phyloP scores from a whole-genome alignment of 1,140 invertebrate genomes.

The Myzus persicae region DNA sequence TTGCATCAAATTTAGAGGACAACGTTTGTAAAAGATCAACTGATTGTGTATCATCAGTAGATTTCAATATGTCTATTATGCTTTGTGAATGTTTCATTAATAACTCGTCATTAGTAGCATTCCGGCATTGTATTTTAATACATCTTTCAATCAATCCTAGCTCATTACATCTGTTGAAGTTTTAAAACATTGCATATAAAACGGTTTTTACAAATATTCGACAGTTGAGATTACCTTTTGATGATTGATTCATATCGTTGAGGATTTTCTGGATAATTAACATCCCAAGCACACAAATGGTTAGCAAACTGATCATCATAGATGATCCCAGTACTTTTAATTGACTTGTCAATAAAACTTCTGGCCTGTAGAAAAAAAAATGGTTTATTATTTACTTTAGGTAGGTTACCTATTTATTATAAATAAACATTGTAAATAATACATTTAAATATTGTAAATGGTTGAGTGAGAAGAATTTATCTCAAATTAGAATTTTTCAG shows the following conservation, averaged over 20 bases:
- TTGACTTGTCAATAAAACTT: conserved; percentile 43
- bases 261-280: conserved; percentile 82
- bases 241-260: conserved; percentile 75
- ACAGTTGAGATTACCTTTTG: conserved; percentile 67
- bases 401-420: too few relatives aligned
- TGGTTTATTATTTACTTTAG: neutral
- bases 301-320: conserved; percentile 80
- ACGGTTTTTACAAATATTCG: neutral
- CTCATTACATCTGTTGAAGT: conserved; percentile 73
- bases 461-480: too few relatives aligned
- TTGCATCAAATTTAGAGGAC: conserved; percentile 82
- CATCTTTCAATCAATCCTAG: conserved; percentile 79
- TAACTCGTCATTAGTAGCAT: conserved; percentile 79
- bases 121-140: conserved; percentile 68
- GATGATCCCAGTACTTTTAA: conserved; percentile 75
- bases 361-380: conserved; percentile 26
- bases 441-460: too few relatives aligned
- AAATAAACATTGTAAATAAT: too few relatives aligned
- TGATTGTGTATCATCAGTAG: conserved; percentile 69
- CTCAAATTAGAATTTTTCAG: too few relatives aligned
- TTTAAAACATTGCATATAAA: neutral
- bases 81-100: conserved; percentile 72
- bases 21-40: conserved; percentile 73
- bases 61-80: conserved; percentile 73
- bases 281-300: conserved; percentile 86